These are phyloP conservation scores for Saccostrea echinata DNA, from an alignment of 1,140 invertebrate species.

Conservation along the genomic window DNA sequence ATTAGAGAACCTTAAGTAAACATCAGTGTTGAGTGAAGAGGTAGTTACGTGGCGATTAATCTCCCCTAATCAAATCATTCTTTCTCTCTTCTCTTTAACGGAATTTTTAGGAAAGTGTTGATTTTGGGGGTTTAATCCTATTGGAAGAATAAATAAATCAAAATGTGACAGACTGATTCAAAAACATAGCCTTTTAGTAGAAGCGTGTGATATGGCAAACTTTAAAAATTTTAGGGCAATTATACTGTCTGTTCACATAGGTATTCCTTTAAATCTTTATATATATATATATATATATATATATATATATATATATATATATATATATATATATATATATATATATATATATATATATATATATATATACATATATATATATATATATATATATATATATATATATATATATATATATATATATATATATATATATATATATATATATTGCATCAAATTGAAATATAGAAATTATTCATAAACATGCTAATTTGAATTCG, in stretches of 20 bases:
- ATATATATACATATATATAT: slow-evolving; percentile 1
- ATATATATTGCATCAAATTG: too few species aligned
- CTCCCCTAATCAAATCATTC: slow-evolving; percentile 4
- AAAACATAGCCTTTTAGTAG: slow-evolving; percentile 28
- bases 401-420: slow-evolving; percentile 4
- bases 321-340: slow-evolving; percentile 4
- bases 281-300: background rate
- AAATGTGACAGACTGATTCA: slow-evolving; percentile 27
- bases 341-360: background rate
- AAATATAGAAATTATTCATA: too few species aligned
- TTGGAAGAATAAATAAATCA: slow-evolving; percentile 33
- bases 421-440: background rate
- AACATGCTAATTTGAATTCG: too few species aligned
- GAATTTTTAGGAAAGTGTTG: slow-evolving; percentile 11
- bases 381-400: background rate
- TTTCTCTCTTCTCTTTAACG: slow-evolving; percentile 14
- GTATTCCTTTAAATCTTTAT: background rate
- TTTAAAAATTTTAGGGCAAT: background rate
- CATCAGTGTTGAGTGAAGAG: slow-evolving; percentile 24
- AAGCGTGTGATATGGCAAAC: background rate
- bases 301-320: background rate
- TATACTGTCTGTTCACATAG: background rate
- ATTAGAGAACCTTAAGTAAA: slow-evolving; percentile 30
- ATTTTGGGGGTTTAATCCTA: slow-evolving; percentile 16
- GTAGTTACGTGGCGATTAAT: slow-evolving; percentile 20